Evolutionary conservation across 2,888 invertebrate genomes (phyloP), one percentile per base, ranked within the genome.

Genomic region (Mythimna loreyi): DNA sequence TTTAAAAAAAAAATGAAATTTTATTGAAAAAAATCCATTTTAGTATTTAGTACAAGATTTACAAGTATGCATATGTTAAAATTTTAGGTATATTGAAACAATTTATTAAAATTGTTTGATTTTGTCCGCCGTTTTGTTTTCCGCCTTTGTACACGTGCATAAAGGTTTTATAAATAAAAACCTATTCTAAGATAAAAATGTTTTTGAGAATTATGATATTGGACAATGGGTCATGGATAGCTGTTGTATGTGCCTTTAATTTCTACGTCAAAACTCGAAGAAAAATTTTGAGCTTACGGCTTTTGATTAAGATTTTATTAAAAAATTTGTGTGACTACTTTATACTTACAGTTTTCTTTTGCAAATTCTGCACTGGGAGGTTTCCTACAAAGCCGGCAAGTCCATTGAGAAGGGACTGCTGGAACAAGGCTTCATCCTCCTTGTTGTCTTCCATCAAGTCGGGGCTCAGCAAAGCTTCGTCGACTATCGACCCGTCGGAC

Each of bases 371-470:
- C 6, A 97, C 94, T 1, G 97, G 96, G 57, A 96, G 89, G 75
- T 97, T 97, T 9, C 97, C 96, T 0, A 97, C 97, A 49, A 97
- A 97, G 66, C 97, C 97, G 1, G 98, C 97, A 33, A 98, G 93
- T 1, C 98, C 98, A 60, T 93, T 93, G 45, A 97, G 90, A 9
- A 97, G 91, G 16, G 96, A 96, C 78, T 96, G 96, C 82, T 97
- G 96, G 85, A 96, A 95, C 25, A 91, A 58, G 7, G 94, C 92
- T 19, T 93, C 93, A 3, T 95, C 94, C 4, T 92, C 90, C 11
- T 69, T 72, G 47, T 83, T 86, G 16, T 90, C 89, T 0, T 89
- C 87, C 2, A 81, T 75, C 19, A 95, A 85, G 40, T 94, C 89
- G 19, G 94, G 93, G 60, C 94, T 96, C 0, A 96, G 82, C 23